Percentiles rank a stretch among this genome's conserved stretches.
Evolutionary conservation across 2,888 invertebrate genomes (phyloP).

Genomic region (Agrochola macilenta): DNA sequence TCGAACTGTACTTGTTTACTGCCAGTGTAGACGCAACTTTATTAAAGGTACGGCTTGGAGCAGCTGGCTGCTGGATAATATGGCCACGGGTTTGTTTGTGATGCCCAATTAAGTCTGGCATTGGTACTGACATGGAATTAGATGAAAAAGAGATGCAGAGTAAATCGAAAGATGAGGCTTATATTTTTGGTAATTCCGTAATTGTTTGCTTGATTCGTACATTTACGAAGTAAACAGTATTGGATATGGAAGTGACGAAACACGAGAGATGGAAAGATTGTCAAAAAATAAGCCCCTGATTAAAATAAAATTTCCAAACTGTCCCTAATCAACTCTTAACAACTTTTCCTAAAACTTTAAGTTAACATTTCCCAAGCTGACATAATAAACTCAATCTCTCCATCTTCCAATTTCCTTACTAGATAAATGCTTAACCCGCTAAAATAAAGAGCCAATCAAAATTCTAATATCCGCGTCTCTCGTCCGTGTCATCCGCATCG

Average conservation of each 20-base stretch:
- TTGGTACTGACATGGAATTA: background rate
- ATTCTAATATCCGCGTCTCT: constrained; percentile 74
- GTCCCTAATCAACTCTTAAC: background rate
- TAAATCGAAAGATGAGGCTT: background rate
- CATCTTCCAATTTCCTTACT: constrained; percentile 61
- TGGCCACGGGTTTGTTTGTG: constrained; percentile 50
- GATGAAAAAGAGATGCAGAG: background rate
- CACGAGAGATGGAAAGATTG: too few species aligned
- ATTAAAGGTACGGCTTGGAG: constrained; percentile 67
- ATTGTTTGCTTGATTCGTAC: too few species aligned
- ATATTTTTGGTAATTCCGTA: background rate
- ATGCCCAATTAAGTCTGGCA: constrained; percentile 38
- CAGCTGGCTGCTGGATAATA: constrained; percentile 65
- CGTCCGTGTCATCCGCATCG: constrained; percentile 67
- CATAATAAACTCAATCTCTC: constrained; percentile 32
- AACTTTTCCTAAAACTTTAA: constrained; percentile 10
- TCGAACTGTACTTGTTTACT: constrained; percentile 75
- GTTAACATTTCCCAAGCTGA: constrained; percentile 22
- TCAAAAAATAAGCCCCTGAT: background rate
- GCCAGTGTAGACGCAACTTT: constrained; percentile 67
- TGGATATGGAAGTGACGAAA: too few species aligned
- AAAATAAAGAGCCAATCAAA: constrained; percentile 72
- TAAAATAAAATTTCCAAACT: background rate
- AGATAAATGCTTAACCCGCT: constrained; percentile 61
- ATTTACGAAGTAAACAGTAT: background rate